Base-by-base conservation (phyloP, 2,113 vertebrate genomes). In the Vulpes vulpes region DNA sequence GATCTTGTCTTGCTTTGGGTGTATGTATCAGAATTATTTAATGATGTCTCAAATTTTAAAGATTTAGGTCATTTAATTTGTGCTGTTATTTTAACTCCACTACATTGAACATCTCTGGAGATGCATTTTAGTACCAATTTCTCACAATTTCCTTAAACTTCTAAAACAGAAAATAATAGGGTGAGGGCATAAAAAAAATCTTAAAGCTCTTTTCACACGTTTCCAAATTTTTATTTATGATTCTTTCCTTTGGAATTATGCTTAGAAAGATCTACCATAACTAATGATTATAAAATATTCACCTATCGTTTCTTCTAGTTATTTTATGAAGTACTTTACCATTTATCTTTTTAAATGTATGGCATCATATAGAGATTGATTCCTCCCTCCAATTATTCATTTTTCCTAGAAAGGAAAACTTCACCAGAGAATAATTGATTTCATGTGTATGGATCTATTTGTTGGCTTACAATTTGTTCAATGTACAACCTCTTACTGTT, bases 111-210 rank as follows among this genome's bases (percentile, higher is more conserved):
- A 35, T 62, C 12, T 85, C 59, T 53, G n/a, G 32, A 32, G 19
- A 32, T 62, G 17, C 9, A 53, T 69, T 91, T 95, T 27, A 43
- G 16, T 81, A 57, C 1, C 7, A 91, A 49, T 51, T 69, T 84
- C 11, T 64, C 53, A 94, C 17, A 30, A 65, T 67, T 92, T 96
- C 91, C 91, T 97, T 94, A 90, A 90, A 91, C 73, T 62, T 85
- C 16, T 78, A 76, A 62, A 87, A 73, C 2, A 82, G 22, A 81
- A 64, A 78, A 82, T 74, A 84, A 62, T 30, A 17, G 3, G 19
- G 8, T 22, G 35, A 85, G 3, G 69, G 17, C 15, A 19, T 71
- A 12, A 84, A 84, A 53, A 53, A 88, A n/a, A 19, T 30, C 30
- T 64, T 49, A 57, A 67, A 51, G 38, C 2, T 83, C 12, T 92